These are phyloP conservation scores for Ganaspis brasiliensis DNA, from an alignment of 2,888 invertebrate genomes.

Conservation along the genomic window DNA sequence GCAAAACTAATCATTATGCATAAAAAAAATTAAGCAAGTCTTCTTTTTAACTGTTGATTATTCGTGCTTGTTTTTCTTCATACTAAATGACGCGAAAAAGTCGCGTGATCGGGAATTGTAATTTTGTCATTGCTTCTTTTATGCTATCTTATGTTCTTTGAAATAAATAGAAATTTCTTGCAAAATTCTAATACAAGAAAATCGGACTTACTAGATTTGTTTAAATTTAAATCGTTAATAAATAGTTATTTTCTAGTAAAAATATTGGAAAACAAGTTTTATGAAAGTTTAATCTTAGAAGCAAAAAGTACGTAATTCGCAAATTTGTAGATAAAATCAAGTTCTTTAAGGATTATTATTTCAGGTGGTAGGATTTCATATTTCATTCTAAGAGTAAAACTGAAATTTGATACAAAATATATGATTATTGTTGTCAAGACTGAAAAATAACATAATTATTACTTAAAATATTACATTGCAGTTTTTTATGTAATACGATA, in stretches of 20 bases:
- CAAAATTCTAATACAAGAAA: background rate
- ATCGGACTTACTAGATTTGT: no score
- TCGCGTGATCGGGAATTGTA: slow-evolving; percentile 30
- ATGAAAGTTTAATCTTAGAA: background rate
- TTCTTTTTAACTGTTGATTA: background rate
- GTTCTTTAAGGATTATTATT: background rate
- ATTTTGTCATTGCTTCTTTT: slow-evolving; percentile 12
- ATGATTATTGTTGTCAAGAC: slow-evolving; percentile 2
- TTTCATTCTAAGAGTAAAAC: background rate
- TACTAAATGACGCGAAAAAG: slow-evolving; percentile 1
- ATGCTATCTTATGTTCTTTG: background rate
- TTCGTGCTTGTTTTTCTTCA: slow-evolving; percentile 14
- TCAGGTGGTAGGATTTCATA: background rate
- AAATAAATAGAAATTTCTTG: background rate
- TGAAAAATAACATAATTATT: slow-evolving; percentile 2
- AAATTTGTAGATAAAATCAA: background rate
- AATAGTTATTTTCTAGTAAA: no score
- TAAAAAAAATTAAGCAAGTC: background rate
- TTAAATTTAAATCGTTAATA: no score
- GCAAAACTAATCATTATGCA: no score
- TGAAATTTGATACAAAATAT: background rate
- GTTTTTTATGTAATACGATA: background rate
- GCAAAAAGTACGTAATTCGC: background rate
- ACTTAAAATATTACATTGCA: background rate
- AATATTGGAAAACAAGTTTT: background rate